These are phyloP conservation scores for Pachyrhynchus sulphureomaculatus DNA, from an alignment of 1,140 invertebrate genomes.

Conservation along the genomic window DNA sequence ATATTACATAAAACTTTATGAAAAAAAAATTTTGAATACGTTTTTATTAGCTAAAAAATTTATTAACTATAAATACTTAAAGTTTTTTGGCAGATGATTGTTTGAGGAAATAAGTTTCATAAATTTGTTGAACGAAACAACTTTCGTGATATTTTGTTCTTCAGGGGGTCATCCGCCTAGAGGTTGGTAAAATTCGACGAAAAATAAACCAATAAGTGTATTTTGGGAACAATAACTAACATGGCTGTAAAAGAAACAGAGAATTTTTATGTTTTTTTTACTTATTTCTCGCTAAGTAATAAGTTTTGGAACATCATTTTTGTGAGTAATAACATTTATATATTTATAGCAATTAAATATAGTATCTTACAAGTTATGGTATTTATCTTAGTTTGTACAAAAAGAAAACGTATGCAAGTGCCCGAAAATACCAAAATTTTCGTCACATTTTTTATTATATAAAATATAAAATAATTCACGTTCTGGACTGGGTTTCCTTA, in stretches of 20 bases:
- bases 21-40: too few species aligned
- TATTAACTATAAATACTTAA: not conserved
- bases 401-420: not conserved
- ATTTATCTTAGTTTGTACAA: slow-evolving; percentile 5
- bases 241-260: not conserved
- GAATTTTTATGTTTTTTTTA: not conserved
- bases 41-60: not conserved
- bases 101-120: too few species aligned
- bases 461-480: too few species aligned
- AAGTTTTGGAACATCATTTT: not conserved
- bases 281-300: not conserved
- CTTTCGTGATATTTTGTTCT: too few species aligned
- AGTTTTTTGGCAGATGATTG: not conserved
- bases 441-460: not conserved
- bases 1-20: not conserved
- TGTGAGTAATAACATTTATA: slow-evolving; percentile 4
- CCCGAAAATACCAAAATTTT: not conserved
- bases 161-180: too few species aligned
- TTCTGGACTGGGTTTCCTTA: not conserved
- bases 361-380: slow-evolving; percentile 11
- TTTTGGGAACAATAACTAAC: too few species aligned
- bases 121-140: too few species aligned
- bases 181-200: too few species aligned
- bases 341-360: slow-evolving; percentile 11
- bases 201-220: too few species aligned